Percentiles rank a stretch among this genome's conserved stretches.
Conservation (phyloP, 1,140 invertebrate genomes). For the Tribolium madens region DNA sequence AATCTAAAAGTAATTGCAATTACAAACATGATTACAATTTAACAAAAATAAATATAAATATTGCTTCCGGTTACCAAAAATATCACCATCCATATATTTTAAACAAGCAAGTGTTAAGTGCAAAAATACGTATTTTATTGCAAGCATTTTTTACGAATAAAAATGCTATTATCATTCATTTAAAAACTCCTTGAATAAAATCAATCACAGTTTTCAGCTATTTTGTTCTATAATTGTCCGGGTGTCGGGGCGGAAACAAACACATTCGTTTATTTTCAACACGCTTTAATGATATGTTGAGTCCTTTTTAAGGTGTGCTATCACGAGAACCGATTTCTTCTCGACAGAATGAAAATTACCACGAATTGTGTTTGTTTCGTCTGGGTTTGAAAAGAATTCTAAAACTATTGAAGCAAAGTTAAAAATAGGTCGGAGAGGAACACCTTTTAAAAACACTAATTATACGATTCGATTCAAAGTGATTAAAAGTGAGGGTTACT, state of each 20-base stretch:
- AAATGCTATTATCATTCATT: constrained; percentile 46
- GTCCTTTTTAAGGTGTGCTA: neutral
- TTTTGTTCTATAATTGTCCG: constrained; percentile 39
- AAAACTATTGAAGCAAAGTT: constrained; percentile 35
- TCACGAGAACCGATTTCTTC: too few relatives aligned
- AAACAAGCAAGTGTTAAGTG: constrained; percentile 55
- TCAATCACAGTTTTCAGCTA: constrained; percentile 50
- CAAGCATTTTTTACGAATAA: constrained; percentile 53
- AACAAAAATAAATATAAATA: constrained; percentile 56
- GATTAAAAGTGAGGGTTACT: constrained; percentile 43
- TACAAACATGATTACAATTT: constrained; percentile 42
- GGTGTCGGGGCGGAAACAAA: constrained; percentile 17
- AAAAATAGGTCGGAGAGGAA: constrained; percentile 38
- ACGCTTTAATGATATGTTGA: constrained; percentile 42
- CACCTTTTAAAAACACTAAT: constrained; percentile 37
- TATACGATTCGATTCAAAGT: constrained; percentile 41
- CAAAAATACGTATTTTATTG: constrained; percentile 59
- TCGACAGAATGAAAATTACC: neutral
- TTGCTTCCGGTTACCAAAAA: constrained; percentile 63
- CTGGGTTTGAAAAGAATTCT: constrained; percentile 16
- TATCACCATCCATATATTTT: constrained; percentile 57
- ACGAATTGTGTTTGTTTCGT: constrained; percentile 21
- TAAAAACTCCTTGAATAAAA: constrained; percentile 42
- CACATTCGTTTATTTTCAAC: constrained; percentile 24
- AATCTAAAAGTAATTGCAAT: constrained; percentile 43